A percentile compares a stretch with the other conserved stretches of the same genome.
Evolutionary conservation across 2,888 invertebrate species (phyloP).

Genomic region (Sympetrum striolatum): DNA sequence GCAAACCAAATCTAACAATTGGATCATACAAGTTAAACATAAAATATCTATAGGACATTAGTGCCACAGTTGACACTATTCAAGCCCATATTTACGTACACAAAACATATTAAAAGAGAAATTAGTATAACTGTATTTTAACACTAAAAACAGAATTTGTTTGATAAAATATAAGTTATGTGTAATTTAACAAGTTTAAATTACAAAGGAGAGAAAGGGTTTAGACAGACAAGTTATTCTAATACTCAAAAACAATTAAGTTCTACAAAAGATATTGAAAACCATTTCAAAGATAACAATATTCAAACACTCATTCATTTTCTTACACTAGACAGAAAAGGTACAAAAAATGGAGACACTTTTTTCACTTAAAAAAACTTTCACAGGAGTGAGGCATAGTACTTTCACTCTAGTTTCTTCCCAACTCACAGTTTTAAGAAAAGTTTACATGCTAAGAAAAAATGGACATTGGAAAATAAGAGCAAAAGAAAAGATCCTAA

Average conservation of each 20-base stretch:
- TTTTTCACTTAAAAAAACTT: constrained; percentile 28
- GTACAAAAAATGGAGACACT: constrained; percentile 38
- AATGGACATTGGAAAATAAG: constrained; percentile 41
- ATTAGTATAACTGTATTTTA: neutral
- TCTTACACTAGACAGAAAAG: constrained; percentile 43
- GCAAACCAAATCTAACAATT: constrained; percentile 39
- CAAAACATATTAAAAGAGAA: constrained; percentile 8
- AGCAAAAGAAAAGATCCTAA: constrained; percentile 40
- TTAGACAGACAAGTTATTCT: constrained; percentile 29
- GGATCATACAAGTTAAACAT: constrained; percentile 20
- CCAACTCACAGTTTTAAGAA: constrained; percentile 29
- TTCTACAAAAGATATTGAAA: constrained; percentile 39
- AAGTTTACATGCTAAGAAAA: constrained; percentile 42
- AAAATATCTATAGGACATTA: constrained; percentile 9
- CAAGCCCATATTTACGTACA: constrained; percentile 24
- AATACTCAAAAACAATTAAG: constrained; percentile 35
- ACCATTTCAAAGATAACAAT: constrained; percentile 37
- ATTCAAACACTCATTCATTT: constrained; percentile 39
- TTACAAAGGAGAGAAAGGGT: constrained; percentile 26
- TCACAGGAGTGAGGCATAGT: constrained; percentile 4
- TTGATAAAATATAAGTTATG: constrained; percentile 9
- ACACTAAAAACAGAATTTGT: neutral
- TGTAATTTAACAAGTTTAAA: constrained; percentile 2
- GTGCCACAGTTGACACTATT: constrained; percentile 20
- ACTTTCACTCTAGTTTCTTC: constrained; percentile 1